These are phyloP conservation scores for Quiscalus mexicanus DNA, from an alignment of 2,113 vertebrate species.

Conservation along the genomic window DNA sequence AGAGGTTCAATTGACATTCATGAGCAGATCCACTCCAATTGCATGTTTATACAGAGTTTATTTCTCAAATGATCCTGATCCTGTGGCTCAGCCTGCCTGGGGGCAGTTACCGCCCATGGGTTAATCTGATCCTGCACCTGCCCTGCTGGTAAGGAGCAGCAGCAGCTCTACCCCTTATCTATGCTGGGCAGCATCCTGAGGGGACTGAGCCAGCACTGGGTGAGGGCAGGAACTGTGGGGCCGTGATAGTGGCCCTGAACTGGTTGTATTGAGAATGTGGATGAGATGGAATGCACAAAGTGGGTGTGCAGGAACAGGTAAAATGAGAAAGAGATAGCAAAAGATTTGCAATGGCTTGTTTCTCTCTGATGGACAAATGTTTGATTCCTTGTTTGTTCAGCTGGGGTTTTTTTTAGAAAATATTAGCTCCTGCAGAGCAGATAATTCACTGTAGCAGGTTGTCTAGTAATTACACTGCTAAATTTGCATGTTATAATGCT, in stretches of 20 bases:
- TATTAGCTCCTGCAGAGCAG: not conserved
- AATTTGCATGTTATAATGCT: not conserved
- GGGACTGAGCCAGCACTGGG: not conserved
- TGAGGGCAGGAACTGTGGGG: not conserved
- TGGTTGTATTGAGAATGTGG: not conserved
- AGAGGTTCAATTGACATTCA: accelerated
- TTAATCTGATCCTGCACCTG: not conserved
- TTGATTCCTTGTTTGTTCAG: accelerated
- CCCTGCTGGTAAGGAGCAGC: not conserved
- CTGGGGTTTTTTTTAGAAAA: not conserved
- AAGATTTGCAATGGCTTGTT: not conserved
- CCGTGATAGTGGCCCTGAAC: not conserved
- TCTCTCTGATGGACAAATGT: not conserved
- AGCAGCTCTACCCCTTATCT: not conserved
- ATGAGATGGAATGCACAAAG: not conserved
- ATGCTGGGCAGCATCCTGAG: not conserved
- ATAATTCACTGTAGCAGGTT: not conserved
- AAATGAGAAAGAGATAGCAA: not conserved
- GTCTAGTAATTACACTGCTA: not conserved
- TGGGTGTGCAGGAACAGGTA: not conserved
- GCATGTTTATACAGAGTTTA: not conserved
- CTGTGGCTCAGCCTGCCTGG: not conserved
- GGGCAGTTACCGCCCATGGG: not conserved
- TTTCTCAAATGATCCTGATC: not conserved
- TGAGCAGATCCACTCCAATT: not conserved